These are phyloP conservation scores for Solea senegalensis DNA, from an alignment of 2,113 vertebrate genomes.

Conservation along the genomic window DNA sequence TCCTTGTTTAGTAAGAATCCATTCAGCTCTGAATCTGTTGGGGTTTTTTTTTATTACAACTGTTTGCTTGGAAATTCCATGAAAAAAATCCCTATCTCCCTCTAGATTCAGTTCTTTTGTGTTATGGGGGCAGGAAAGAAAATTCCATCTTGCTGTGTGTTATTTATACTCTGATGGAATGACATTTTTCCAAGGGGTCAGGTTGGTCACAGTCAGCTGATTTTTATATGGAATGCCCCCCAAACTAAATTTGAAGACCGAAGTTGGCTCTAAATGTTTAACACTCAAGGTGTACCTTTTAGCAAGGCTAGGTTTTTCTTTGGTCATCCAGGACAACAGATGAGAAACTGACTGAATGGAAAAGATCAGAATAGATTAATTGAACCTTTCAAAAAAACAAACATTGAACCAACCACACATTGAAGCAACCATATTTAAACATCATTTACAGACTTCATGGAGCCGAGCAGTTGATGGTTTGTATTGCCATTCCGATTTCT, in stretches of 20 bases:
- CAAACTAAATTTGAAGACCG: neutral
- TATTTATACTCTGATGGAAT: too few species aligned
- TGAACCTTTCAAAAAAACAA: neutral
- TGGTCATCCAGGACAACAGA: neutral
- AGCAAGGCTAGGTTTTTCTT: neutral
- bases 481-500: constrained; percentile 28
- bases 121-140: too few species aligned
- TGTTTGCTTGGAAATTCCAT: neutral
- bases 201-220: too few species aligned
- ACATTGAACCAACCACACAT: neutral
- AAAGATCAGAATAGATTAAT: neutral
- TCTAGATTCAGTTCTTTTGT: too few species aligned
- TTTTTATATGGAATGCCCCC: too few species aligned
- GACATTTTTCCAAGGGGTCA: too few species aligned
- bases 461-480: neutral
- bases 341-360: neutral
- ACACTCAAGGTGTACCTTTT: neutral
- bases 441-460: constrained; percentile 5
- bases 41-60: neutral
- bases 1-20: neutral
- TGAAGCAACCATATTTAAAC: neutral
- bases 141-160: too few species aligned
- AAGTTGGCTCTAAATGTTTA: neutral
- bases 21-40: constrained; percentile 5
- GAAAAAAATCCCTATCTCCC: too few species aligned